A percentile compares a stretch with the other conserved stretches of the same genome.
phyloP scores from a whole-genome alignment of 2,113 vertebrate species.

The Pseudolaguvia tuberculata region DNA sequence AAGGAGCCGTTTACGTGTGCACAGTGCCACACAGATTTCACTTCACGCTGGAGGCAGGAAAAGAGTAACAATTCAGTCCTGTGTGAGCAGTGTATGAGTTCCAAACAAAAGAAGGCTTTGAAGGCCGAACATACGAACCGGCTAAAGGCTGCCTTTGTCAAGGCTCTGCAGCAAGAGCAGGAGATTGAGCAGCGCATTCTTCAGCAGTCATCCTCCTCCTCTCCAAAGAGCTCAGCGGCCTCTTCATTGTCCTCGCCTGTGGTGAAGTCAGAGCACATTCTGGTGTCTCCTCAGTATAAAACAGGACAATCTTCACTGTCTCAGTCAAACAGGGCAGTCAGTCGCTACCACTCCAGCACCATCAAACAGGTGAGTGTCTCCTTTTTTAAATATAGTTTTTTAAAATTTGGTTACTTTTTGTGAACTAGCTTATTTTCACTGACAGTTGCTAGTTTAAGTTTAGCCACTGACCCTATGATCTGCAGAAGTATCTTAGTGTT shows the following conservation, averaged over 20 bases:
- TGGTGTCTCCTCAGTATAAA: conserved; percentile 72
- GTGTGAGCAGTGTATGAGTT: conserved; percentile 95
- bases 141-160: conserved; percentile 96
- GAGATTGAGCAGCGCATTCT: conserved; percentile 95
- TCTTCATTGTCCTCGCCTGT: conserved; percentile 54
- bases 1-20: conserved; percentile 89
- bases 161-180: conserved; percentile 95
- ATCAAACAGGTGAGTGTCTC: conserved; percentile 79
- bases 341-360: conserved; percentile 73
- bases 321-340: conserved; percentile 63
- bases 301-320: conserved; percentile 62
- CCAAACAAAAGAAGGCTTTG: conserved; percentile 92
- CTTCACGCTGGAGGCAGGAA: conserved; percentile 95
- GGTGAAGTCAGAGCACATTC: conserved; percentile 64
- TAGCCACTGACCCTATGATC: not conserved
- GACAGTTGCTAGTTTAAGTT: not conserved
- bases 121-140: conserved; percentile 94
- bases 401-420: not conserved
- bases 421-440: not conserved
- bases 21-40: conserved; percentile 98
- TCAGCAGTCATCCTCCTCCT: conserved; percentile 73
- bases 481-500: too few species aligned
- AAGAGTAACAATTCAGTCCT: conserved; percentile 81
- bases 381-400: not conserved
- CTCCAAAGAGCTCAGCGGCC: conserved; percentile 56